phyloP scores from a whole-genome alignment of 1,140 invertebrate species.

The Lepidurus arcticus region DNA sequence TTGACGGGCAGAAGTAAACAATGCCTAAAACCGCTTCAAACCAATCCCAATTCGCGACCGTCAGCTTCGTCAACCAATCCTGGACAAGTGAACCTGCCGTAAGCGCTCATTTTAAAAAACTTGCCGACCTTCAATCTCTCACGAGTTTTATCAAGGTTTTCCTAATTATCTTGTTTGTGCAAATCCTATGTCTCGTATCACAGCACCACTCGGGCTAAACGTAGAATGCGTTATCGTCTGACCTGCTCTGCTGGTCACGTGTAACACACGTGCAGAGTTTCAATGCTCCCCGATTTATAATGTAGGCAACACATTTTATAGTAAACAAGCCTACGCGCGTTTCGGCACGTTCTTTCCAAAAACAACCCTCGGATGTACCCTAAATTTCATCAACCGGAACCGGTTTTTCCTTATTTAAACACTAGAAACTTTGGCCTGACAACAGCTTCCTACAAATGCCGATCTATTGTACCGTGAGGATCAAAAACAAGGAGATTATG shows the following conservation, averaged over 20 bases:
- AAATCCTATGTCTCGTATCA: background rate
- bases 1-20: conserved; percentile 10
- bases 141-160: background rate
- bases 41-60: background rate
- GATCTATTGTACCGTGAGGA: conserved; percentile 21
- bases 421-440: background rate
- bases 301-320: background rate
- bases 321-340: conserved; percentile 2
- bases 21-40: background rate
- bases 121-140: background rate
- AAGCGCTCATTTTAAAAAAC: background rate
- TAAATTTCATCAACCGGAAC: background rate
- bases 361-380: background rate
- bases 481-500: conserved; percentile 16
- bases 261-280: background rate
- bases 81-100: background rate
- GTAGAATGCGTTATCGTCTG: background rate
- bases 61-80: background rate
- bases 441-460: background rate
- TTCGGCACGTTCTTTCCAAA: background rate
- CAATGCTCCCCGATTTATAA: background rate
- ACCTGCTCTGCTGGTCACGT: background rate
- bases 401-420: background rate
- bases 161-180: background rate
- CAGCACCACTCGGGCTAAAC: background rate